Percentiles rank a stretch among this genome's conserved stretches.
Conservation (phyloP, 2,888 invertebrate species). For the Papilio protenor region DNA sequence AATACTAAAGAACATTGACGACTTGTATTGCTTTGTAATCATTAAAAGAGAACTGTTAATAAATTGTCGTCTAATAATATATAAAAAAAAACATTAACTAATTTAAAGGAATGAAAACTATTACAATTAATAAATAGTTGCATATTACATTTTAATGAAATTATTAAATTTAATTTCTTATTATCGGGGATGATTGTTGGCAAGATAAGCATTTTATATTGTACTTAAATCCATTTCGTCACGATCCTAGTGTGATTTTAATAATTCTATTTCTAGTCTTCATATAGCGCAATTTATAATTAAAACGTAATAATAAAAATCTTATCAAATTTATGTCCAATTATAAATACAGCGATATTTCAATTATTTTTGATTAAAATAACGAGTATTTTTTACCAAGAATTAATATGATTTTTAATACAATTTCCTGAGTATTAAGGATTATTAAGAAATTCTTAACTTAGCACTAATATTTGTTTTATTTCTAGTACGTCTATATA, state of each 20-base stretch:
- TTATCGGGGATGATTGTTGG: background rate
- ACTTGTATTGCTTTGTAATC: background rate
- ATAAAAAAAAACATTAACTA: background rate
- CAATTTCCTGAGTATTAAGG: background rate
- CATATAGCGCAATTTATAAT: background rate
- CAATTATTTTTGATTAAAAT: background rate
- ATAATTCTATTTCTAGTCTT: background rate
- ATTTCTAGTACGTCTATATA: background rate
- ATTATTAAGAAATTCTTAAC: background rate
- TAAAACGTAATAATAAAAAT: background rate
- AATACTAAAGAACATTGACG: background rate
- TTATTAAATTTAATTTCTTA: background rate
- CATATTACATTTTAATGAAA: background rate
- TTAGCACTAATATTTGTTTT: background rate
- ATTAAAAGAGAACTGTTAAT: background rate
- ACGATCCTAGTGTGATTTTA: background rate
- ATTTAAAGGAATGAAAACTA: conserved; percentile 4
- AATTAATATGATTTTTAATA: background rate
- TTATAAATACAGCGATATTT: background rate
- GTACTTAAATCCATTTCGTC: background rate
- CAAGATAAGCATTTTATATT: background rate
- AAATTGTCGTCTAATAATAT: background rate
- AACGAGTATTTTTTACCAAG: background rate
- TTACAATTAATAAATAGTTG: background rate
- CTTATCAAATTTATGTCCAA: background rate